Evolutionary conservation across 2,888 invertebrate genomes (phyloP).

Genomic region (Drosophila seclusa): DNA sequence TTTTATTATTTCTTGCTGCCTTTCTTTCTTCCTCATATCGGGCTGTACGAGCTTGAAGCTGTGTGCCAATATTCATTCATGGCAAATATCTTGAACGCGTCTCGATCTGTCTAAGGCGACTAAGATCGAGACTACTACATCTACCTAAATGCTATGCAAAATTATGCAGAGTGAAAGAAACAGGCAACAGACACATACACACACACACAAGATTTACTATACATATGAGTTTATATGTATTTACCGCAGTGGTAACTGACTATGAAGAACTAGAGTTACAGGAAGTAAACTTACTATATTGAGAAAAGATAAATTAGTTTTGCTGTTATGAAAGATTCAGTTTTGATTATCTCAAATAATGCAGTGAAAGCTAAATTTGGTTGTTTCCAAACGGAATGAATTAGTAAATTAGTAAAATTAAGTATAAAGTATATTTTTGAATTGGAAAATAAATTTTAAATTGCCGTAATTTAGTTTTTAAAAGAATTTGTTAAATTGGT

Average conservation of each 20-base stretch:
- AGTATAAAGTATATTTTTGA: background rate
- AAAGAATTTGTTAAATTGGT: background rate
- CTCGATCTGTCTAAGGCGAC: conserved; percentile 53
- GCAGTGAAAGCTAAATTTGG: too few relatives aligned
- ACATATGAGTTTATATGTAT: conserved; percentile 47
- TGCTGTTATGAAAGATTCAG: background rate
- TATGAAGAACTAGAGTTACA: conserved; percentile 17
- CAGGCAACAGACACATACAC: conserved; percentile 59
- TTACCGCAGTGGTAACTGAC: conserved; percentile 52
- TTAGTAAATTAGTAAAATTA: background rate
- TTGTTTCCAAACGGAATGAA: too few relatives aligned
- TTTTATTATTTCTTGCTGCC: conserved; percentile 63
- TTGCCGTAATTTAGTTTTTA: background rate
- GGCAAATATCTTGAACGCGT: conserved; percentile 67
- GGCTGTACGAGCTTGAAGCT: conserved; percentile 47
- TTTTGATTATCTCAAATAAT: background rate
- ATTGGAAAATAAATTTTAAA: background rate
- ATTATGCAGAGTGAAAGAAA: conserved; percentile 81
- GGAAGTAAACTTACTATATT: background rate
- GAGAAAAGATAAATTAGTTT: background rate
- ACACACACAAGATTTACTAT: conserved; percentile 69
- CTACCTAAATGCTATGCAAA: conserved; percentile 74
- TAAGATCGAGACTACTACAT: conserved; percentile 51
- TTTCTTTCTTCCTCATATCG: conserved; percentile 64
- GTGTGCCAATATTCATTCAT: conserved; percentile 78